Evolutionary conservation across 2,113 vertebrate genomes (phyloP).

Genomic region (Triplophysa siluroides): DNA sequence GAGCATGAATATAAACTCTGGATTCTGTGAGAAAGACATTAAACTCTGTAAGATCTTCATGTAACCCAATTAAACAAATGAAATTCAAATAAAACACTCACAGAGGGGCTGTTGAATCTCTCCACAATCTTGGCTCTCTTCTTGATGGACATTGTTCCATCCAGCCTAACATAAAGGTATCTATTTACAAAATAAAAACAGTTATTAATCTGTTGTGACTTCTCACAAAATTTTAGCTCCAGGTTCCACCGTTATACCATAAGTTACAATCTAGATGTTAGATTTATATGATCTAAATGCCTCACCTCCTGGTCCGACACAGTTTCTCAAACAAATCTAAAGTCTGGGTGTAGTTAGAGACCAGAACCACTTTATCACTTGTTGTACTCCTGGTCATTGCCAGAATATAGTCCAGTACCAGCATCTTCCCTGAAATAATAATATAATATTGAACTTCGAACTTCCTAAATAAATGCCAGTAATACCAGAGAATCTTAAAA

Average conservation of each 20-base stretch:
- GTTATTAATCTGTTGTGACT: not conserved
- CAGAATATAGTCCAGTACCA: slow-evolving; percentile 94
- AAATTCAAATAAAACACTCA: slow-evolving; percentile 66
- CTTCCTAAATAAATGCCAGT: not conserved
- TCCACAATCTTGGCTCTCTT: slow-evolving; percentile 96
- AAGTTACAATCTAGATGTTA: not conserved
- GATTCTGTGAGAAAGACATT: slow-evolving; percentile 74
- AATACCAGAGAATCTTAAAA: not conserved
- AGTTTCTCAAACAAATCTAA: slow-evolving; percentile 97
- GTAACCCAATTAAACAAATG: not conserved
- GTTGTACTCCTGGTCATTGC: slow-evolving; percentile 87
- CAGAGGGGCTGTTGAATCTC: slow-evolving; percentile 85
- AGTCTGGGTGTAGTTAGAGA: slow-evolving; percentile 98
- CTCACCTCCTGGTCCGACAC: slow-evolving; percentile 87
- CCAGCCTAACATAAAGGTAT: slow-evolving; percentile 92
- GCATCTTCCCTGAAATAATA: slow-evolving; percentile 86
- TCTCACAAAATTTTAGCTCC: not conserved
- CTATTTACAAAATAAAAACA: slow-evolving; percentile 64
- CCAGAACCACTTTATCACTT: slow-evolving; percentile 92
- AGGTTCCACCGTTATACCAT: not conserved
- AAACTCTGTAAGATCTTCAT: not conserved
- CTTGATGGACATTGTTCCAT: slow-evolving; percentile 98
- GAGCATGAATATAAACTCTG: slow-evolving; percentile 97
- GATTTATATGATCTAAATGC: slow-evolving; percentile 19
- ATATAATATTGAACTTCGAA: not conserved